Conservation (phyloP, 1,140 invertebrate genomes). For the Listronotus bonariensis region DNA sequence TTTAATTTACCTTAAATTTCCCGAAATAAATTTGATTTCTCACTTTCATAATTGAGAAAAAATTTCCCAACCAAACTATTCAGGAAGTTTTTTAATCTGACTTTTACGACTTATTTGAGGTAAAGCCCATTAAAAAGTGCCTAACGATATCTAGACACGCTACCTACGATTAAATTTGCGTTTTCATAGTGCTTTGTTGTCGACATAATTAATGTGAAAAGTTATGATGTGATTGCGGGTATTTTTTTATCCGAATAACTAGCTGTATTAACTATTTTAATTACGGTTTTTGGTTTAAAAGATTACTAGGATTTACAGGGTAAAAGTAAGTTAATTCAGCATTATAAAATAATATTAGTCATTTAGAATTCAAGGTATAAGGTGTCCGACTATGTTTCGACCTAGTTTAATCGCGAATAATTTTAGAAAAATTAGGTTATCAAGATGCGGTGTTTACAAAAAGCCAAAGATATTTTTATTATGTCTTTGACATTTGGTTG, state of each 20-base stretch:
- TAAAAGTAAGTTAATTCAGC: too few relatives aligned
- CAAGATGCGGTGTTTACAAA: too few relatives aligned
- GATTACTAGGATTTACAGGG: too few relatives aligned
- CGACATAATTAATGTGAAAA: constrained; percentile 36
- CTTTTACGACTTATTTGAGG: constrained; percentile 35
- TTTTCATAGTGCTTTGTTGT: constrained; percentile 32
- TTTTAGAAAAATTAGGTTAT: too few relatives aligned
- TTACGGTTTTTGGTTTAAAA: constrained; percentile 9
- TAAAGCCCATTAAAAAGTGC: constrained; percentile 23
- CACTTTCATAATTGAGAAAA: constrained; percentile 18
- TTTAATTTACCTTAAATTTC: not conserved
- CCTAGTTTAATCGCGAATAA: too few relatives aligned
- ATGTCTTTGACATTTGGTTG: too few relatives aligned
- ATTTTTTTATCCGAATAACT: constrained; percentile 22
- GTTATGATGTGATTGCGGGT: constrained; percentile 28
- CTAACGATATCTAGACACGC: constrained; percentile 25
- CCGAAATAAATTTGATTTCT: constrained; percentile 13
- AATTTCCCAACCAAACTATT: constrained; percentile 14
- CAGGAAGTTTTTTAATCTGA: constrained; percentile 30
- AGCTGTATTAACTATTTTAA: constrained; percentile 29
- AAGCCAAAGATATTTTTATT: too few relatives aligned
- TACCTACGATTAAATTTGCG: constrained; percentile 32
- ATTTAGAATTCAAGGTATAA: too few relatives aligned
- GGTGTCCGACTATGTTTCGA: too few relatives aligned
- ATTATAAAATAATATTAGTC: too few relatives aligned